Evolutionary conservation across 2,888 invertebrate genomes (phyloP).

Genomic region (Drosophila quinaria): DNA sequence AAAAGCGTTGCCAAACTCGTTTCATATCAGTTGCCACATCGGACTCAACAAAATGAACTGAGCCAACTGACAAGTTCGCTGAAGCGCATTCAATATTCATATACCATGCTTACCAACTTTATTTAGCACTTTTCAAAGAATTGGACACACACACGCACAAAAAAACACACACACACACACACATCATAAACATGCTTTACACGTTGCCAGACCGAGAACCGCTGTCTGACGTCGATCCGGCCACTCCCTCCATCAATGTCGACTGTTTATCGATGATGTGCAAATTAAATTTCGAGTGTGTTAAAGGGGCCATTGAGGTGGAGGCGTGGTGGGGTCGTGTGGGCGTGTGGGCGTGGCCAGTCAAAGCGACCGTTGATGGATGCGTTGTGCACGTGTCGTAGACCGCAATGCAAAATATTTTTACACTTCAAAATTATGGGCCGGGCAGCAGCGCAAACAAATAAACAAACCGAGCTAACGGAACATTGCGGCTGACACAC

Average conservation of each 20-base stretch:
- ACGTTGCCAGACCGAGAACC: conserved; percentile 26
- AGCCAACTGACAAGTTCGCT: conserved; percentile 24
- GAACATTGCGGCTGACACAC: conserved; percentile 60
- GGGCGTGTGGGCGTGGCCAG: conserved; percentile 20
- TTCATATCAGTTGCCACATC: conserved; percentile 18
- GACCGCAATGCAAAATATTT: conserved; percentile 74
- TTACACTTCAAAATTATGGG: conserved; percentile 73
- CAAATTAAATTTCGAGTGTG: conserved; percentile 70
- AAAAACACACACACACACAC: conserved; percentile 17
- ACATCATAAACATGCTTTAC: conserved; percentile 43
- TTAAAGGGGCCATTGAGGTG: conserved; percentile 6
- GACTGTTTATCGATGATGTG: conserved; percentile 76
- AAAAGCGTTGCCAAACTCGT: conserved; percentile 11
- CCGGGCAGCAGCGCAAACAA: conserved; percentile 49
- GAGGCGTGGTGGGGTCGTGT: conserved; percentile 14
- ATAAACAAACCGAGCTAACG: conserved; percentile 59
- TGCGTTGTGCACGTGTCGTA: conserved; percentile 69
- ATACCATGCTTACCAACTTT: conserved; percentile 49
- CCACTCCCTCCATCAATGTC: conserved; percentile 36
- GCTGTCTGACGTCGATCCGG: conserved; percentile 1
- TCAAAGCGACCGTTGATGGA: conserved; percentile 63
- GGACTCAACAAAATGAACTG: conserved; percentile 7
- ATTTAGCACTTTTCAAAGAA: conserved; percentile 36
- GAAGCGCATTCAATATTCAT: conserved; percentile 54
- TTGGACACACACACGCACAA: conserved; percentile 27